These are phyloP conservation scores for Dipodomys stephensi DNA, from an alignment of 2,113 vertebrate genomes.

Conservation along the genomic window DNA sequence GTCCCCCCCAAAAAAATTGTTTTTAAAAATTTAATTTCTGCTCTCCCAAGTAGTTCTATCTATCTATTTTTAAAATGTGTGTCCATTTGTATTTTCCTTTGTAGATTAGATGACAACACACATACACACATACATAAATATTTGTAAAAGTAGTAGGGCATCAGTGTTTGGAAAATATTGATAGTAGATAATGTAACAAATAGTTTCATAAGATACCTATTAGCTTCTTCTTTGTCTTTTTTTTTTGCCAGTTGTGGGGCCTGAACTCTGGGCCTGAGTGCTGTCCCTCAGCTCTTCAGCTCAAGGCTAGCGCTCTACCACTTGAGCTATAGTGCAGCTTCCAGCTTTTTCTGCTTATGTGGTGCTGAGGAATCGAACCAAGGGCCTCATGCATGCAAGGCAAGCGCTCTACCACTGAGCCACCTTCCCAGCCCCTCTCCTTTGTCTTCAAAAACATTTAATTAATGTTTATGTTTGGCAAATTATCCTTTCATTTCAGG, in stretches of 20 bases:
- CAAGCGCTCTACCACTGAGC: no score
- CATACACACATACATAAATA: neutral
- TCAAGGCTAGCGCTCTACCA: no score
- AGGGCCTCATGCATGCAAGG: no score
- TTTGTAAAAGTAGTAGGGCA: constrained; percentile 15
- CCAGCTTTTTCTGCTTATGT: no score
- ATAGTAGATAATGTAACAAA: neutral
- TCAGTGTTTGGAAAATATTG: neutral
- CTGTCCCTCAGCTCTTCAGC: no score
- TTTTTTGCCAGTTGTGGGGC: no score
- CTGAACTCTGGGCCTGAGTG: no score
- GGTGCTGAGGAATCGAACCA: no score
- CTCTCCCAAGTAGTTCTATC: neutral
- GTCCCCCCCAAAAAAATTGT: no score
- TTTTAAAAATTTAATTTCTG: neutral
- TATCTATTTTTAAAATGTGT: neutral
- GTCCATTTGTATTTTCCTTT: neutral
- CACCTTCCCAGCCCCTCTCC: no score
- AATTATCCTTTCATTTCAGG: neutral
- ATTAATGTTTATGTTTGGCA: neutral
- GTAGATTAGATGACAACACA: neutral
- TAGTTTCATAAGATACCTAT: neutral
- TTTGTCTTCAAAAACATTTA: neutral
- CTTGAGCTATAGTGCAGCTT: no score
- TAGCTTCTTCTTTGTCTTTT: neutral